A percentile compares a stretch with the other conserved stretches of the same genome.
These are phyloP conservation scores for Saguinus midas DNA, from an alignment of 2,113 vertebrate genomes.

Conservation along the genomic window DNA sequence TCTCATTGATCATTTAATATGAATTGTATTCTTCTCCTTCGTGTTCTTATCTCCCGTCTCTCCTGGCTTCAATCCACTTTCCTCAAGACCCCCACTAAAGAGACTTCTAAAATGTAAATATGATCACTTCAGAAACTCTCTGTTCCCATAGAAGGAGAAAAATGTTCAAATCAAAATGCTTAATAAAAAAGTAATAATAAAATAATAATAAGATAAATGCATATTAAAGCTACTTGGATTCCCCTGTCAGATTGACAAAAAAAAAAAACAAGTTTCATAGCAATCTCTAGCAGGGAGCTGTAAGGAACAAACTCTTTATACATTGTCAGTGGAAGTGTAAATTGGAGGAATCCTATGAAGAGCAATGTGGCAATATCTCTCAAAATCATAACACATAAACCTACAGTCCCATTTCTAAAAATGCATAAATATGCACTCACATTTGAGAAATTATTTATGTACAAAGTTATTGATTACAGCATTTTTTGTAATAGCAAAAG, in stretches of 20 bases:
- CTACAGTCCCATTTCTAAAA: not conserved
- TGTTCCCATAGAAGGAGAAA: not conserved
- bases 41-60: not conserved
- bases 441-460: not conserved
- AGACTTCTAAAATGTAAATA: conserved; percentile 10
- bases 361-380: not conserved
- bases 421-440: not conserved
- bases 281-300: not conserved
- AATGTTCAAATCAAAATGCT: conserved; percentile 15
- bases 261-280: not conserved
- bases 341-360: not conserved
- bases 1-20: not conserved
- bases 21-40: not conserved
- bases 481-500: not conserved
- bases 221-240: not conserved
- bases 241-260: not conserved
- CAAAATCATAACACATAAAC: not conserved
- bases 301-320: not conserved
- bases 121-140: not conserved
- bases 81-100: not conserved
- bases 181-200: not conserved
- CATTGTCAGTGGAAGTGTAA: not conserved
- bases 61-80: not conserved
- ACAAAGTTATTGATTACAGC: not conserved
- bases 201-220: not conserved